Conservation (phyloP, 1,140 invertebrate genomes). For the Sesamia nonagrioides region DNA sequence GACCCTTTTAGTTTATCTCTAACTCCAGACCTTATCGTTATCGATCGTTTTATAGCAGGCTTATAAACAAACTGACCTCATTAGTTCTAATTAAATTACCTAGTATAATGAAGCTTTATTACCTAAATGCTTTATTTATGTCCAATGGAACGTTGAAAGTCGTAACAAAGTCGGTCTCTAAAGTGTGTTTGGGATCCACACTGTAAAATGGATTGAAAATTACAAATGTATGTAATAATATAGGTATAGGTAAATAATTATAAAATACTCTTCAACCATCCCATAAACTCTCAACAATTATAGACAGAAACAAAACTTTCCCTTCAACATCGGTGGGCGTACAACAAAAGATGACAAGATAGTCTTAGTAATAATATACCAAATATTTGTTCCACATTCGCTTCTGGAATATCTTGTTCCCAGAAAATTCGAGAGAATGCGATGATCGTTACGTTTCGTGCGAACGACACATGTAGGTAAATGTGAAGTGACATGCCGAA, state of each 20-base stretch:
- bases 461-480: slow-evolving; percentile 28
- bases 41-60: slow-evolving; percentile 4
- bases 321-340: not conserved
- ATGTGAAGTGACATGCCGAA: slow-evolving; percentile 28
- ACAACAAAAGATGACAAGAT: slow-evolving; percentile 11
- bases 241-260: too few species aligned
- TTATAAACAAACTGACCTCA: slow-evolving; percentile 4
- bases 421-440: not conserved
- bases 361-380: not conserved
- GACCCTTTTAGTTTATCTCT: not conserved
- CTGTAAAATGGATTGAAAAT: too few species aligned
- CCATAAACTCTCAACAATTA: not conserved
- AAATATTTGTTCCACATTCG: slow-evolving; percentile 42
- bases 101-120: not conserved
- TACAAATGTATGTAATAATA: too few species aligned
- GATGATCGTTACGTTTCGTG: slow-evolving; percentile 12
- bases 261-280: too few species aligned
- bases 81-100: slow-evolving; percentile 1
- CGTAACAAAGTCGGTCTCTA: not conserved
- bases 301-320: not conserved
- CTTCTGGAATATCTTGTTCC: slow-evolving; percentile 16
- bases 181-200: too few species aligned
- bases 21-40: not conserved
- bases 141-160: not conserved
- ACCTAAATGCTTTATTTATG: not conserved